phyloP scores from a whole-genome alignment of 2,113 vertebrate species.

The Caretta caretta region DNA sequence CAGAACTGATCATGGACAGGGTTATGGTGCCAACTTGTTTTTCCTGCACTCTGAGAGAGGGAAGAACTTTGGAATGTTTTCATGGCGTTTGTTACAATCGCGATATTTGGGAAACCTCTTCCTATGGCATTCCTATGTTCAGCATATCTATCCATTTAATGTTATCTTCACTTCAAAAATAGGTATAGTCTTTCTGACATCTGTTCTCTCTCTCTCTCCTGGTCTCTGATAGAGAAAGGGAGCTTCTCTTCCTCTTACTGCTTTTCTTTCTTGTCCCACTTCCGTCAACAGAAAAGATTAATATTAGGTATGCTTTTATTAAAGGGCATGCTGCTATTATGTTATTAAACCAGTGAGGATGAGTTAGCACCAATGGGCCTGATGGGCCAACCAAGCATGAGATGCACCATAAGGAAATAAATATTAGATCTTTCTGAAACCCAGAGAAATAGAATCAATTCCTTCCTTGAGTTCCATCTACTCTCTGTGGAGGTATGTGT shows the following conservation, averaged over 20 bases:
- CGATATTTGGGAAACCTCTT: not conserved
- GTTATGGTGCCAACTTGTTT: not conserved
- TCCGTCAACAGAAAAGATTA: not conserved
- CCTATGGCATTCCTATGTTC: not conserved
- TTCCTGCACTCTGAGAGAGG: not conserved
- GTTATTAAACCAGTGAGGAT: conserved; percentile 15
- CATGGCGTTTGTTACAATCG: not conserved
- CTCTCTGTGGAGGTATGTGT: not conserved
- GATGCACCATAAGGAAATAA: not conserved
- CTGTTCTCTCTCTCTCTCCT: not conserved
- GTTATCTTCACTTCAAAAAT: not conserved
- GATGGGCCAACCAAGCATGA: not conserved
- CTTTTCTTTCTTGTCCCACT: not conserved
- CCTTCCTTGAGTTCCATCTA: not conserved
- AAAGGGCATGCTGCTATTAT: not conserved
- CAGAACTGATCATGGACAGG: conserved; percentile 9
- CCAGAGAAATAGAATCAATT: not conserved
- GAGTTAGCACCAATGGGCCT: not conserved
- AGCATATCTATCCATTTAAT: not conserved
- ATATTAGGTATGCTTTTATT: not conserved
- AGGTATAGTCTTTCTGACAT: not conserved
- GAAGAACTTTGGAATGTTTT: not conserved
- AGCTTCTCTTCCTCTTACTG: not conserved
- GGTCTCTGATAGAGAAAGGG: not conserved
- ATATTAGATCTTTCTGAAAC: not conserved